These are phyloP conservation scores for Dendrolimus kikuchii DNA, from an alignment of 1,140 invertebrate genomes.

Conservation along the genomic window DNA sequence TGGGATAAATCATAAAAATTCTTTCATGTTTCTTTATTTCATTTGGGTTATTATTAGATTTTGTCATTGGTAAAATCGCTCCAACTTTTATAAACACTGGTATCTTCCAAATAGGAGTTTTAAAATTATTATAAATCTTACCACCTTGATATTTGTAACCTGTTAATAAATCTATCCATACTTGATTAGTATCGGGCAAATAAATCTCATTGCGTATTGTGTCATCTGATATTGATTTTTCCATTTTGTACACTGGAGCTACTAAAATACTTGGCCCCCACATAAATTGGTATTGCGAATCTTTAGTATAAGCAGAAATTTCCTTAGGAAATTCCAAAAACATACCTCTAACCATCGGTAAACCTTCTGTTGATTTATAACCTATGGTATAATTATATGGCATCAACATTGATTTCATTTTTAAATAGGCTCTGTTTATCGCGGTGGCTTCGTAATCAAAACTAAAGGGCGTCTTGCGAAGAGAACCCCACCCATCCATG, in stretches of 20 bases:
- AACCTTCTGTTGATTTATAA: slow-evolving; percentile 38
- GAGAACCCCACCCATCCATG: slow-evolving; percentile 59
- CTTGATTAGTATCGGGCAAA: slow-evolving; percentile 45
- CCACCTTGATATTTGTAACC: slow-evolving; percentile 55
- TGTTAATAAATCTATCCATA: slow-evolving; percentile 59
- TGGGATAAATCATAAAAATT: slow-evolving; percentile 50
- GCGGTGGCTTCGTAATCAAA: slow-evolving; percentile 44
- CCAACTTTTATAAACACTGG: slow-evolving; percentile 60
- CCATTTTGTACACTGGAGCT: slow-evolving; percentile 47
- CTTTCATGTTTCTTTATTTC: slow-evolving; percentile 44
- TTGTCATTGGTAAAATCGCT: slow-evolving; percentile 51
- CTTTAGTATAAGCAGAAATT: slow-evolving; percentile 34
- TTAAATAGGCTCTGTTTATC: slow-evolving; percentile 58
- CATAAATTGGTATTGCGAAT: slow-evolving; percentile 60
- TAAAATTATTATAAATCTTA: slow-evolving; percentile 46
- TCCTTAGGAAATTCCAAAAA: slow-evolving; percentile 52
- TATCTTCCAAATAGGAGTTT: slow-evolving; percentile 54
- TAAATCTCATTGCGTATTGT: slow-evolving; percentile 43
- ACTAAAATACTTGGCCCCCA: slow-evolving; percentile 57
- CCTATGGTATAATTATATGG: slow-evolving; percentile 61
- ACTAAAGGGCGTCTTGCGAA: slow-evolving; percentile 51
- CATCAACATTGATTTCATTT: slow-evolving; percentile 56
- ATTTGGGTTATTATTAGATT: slow-evolving; percentile 49
- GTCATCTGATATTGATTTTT: slow-evolving; percentile 10
- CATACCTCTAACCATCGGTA: slow-evolving; percentile 63